Conservation (phyloP, 2,888 invertebrate genomes). For the Electrophaes corylata region DNA sequence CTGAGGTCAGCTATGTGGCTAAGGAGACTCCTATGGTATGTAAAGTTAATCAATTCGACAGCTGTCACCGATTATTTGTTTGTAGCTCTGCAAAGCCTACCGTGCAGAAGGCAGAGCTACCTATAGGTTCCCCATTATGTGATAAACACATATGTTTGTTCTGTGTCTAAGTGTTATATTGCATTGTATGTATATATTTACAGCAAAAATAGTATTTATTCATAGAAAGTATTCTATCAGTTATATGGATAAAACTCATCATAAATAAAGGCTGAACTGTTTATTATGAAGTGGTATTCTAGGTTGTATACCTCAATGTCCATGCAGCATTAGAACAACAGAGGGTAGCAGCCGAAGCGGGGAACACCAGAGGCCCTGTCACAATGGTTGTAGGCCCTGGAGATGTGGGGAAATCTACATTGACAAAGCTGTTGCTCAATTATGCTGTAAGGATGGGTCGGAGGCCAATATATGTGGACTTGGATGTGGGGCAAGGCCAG, state of each 20-base stretch:
- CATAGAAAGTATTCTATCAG: too few relatives aligned
- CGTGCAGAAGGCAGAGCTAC: too few relatives aligned
- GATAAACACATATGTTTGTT: too few relatives aligned
- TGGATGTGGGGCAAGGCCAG: slow-evolving; percentile 97
- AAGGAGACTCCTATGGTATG: slow-evolving; percentile 97
- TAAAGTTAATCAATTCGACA: neutral
- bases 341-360: slow-evolving; percentile 91
- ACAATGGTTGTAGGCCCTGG: slow-evolving; percentile 96
- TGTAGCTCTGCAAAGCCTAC: too few relatives aligned
- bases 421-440: slow-evolving; percentile 94
- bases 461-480: slow-evolving; percentile 95
- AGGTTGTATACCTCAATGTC: slow-evolving; percentile 95
- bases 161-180: too few relatives aligned
- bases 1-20: slow-evolving; percentile 97
- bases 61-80: neutral
- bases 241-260: too few relatives aligned
- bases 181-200: too few relatives aligned
- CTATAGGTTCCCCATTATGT: too few relatives aligned
- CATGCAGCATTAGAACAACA: slow-evolving; percentile 97
- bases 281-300: slow-evolving; percentile 19
- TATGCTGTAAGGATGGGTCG: slow-evolving; percentile 96
- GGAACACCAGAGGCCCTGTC: slow-evolving; percentile 90
- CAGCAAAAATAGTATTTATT: too few relatives aligned
- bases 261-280: too few relatives aligned
- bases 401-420: slow-evolving; percentile 98